Percentiles rank a stretch among this genome's conserved stretches.
Conservation (phyloP, 2,113 vertebrate genomes). For the Gallinago paraguaiae region DNA sequence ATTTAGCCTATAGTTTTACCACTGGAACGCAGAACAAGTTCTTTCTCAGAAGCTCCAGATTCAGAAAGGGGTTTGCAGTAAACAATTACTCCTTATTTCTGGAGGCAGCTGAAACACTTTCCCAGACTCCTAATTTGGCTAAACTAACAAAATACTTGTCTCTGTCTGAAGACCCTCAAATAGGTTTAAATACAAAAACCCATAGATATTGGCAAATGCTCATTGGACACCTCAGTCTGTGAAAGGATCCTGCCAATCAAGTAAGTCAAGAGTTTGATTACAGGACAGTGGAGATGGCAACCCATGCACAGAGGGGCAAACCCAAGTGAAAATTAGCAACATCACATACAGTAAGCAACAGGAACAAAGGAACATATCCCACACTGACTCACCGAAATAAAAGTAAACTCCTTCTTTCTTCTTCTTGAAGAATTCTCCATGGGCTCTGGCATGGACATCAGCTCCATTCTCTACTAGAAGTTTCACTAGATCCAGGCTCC, state of each 20-base stretch:
- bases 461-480: constrained; percentile 88
- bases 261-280: neutral
- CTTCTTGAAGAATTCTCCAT: constrained; percentile 88
- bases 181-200: neutral
- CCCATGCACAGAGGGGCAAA: neutral
- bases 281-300: neutral
- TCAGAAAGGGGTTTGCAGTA: neutral
- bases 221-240: neutral
- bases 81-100: neutral
- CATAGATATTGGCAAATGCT: neutral
- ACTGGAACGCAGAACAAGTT: neutral
- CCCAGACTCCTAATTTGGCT: neutral
- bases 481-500: constrained; percentile 79
- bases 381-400: constrained; percentile 88
- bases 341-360: neutral
- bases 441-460: constrained; percentile 85
- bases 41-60: neutral
- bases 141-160: neutral
- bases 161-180: neutral
- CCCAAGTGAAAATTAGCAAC: neutral
- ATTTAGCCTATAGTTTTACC: neutral
- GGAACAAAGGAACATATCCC: neutral
- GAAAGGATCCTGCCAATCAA: neutral
- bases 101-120: neutral
- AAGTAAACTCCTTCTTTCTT: constrained; percentile 81